A percentile compares a stretch with the other conserved stretches of the same genome.
phyloP scores from a whole-genome alignment of 2,113 vertebrate species.

The Talpa occidentalis region DNA sequence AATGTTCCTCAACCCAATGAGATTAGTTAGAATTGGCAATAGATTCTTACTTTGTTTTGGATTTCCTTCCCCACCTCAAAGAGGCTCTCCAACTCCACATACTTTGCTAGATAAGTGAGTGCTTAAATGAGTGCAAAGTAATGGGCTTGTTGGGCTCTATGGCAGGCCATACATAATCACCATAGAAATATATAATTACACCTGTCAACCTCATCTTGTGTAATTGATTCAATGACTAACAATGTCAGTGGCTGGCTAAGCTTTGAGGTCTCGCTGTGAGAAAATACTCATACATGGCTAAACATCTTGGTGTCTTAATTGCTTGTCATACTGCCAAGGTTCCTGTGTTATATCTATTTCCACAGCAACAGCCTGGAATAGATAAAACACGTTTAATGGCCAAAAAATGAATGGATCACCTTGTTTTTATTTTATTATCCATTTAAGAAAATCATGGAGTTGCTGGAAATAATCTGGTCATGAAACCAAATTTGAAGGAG shows the following conservation, averaged over 20 bases:
- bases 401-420: constrained; percentile 73
- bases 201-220: constrained; percentile 91
- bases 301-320: constrained; percentile 91
- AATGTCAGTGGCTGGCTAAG: constrained; percentile 85
- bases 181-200: constrained; percentile 93
- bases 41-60: constrained; percentile 76
- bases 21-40: constrained; percentile 76
- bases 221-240: constrained; percentile 92
- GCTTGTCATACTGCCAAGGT: constrained; percentile 87
- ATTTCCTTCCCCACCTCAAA: constrained; percentile 69
- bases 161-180: constrained; percentile 91
- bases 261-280: constrained; percentile 88
- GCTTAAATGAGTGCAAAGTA: constrained; percentile 86
- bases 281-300: constrained; percentile 89
- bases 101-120: constrained; percentile 86
- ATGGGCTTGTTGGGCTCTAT: constrained; percentile 88
- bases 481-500: not conserved
- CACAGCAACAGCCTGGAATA: constrained; percentile 85
- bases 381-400: constrained; percentile 82
- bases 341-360: constrained; percentile 84
- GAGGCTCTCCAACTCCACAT: constrained; percentile 79
- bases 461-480: constrained; percentile 65
- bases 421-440: constrained; percentile 64
- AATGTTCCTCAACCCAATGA: constrained; percentile 59
- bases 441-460: constrained; percentile 55